These are phyloP conservation scores for Thermophis baileyi DNA, from an alignment of 2,113 vertebrate genomes.

Conservation along the genomic window DNA sequence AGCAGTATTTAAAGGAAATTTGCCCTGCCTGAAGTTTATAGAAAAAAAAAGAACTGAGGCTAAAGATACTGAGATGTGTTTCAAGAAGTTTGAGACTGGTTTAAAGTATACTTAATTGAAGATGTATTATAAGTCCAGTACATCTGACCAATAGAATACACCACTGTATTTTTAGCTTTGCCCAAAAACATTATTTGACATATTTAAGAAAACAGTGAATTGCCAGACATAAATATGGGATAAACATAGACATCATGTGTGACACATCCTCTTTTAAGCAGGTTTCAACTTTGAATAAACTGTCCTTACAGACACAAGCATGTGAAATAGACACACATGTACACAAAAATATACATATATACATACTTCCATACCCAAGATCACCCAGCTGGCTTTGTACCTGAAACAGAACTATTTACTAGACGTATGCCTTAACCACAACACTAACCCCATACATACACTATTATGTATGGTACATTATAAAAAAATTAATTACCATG, in stretches of 20 bases:
- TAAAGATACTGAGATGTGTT: not conserved
- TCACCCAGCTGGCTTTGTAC: not conserved
- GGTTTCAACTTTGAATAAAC: not conserved
- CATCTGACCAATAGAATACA: not conserved
- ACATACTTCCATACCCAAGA: not conserved
- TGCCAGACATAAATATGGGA: too few relatives aligned
- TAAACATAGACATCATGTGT: not conserved
- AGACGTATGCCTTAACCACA: not conserved
- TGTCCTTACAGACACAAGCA: too few relatives aligned
- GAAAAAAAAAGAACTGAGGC: not conserved
- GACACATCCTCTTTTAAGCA: not conserved
- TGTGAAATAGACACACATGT: not conserved
- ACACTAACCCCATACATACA: not conserved
- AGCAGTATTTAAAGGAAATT: not conserved
- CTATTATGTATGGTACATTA: not conserved
- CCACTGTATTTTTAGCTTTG: not conserved
- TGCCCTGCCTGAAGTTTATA: not conserved
- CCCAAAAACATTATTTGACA: too few relatives aligned
- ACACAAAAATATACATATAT: too few relatives aligned
- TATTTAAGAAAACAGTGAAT: too few relatives aligned
- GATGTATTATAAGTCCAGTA: not conserved
- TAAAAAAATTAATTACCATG: not conserved
- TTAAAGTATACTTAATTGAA: not conserved
- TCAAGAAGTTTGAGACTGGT: not conserved
- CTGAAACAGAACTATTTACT: not conserved